These are phyloP conservation scores for Amphimallon solstitiale DNA, from an alignment of 2,888 invertebrate species.

Conservation along the genomic window DNA sequence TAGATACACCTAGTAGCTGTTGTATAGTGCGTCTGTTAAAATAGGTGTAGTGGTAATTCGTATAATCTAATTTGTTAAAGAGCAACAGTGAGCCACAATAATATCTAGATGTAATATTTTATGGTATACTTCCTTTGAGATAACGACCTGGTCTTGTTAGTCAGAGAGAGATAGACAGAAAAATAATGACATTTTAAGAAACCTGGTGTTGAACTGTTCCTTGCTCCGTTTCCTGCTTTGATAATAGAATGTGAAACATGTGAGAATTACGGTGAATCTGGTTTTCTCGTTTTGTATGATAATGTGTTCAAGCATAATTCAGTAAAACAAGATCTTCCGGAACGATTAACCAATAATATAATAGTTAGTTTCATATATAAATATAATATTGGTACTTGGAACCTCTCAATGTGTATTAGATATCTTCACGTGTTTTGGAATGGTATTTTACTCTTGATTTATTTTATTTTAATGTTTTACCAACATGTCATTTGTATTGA, in stretches of 20 bases:
- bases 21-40: constrained; percentile 3
- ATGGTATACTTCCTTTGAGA: constrained; percentile 43
- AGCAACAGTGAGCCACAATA: constrained; percentile 31
- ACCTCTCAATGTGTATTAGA: no score
- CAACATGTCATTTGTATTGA: no score
- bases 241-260: constrained; percentile 26
- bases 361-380: no score
- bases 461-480: no score
- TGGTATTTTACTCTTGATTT: no score
- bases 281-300: constrained; percentile 27
- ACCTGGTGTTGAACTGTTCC: constrained; percentile 30
- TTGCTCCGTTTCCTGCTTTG: constrained; percentile 30
- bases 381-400: no score
- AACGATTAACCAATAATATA: background rate
- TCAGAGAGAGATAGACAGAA: background rate
- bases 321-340: background rate
- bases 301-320: background rate
- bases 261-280: constrained; percentile 25
- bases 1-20: constrained; percentile 20
- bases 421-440: no score
- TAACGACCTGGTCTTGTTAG: constrained; percentile 24
- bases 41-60: constrained; percentile 17
- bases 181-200: constrained; percentile 28
- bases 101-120: constrained; percentile 44
- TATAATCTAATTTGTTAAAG: constrained; percentile 33